These are phyloP conservation scores for Strix aluco DNA, from an alignment of 2,113 vertebrate genomes.

Conservation along the genomic window DNA sequence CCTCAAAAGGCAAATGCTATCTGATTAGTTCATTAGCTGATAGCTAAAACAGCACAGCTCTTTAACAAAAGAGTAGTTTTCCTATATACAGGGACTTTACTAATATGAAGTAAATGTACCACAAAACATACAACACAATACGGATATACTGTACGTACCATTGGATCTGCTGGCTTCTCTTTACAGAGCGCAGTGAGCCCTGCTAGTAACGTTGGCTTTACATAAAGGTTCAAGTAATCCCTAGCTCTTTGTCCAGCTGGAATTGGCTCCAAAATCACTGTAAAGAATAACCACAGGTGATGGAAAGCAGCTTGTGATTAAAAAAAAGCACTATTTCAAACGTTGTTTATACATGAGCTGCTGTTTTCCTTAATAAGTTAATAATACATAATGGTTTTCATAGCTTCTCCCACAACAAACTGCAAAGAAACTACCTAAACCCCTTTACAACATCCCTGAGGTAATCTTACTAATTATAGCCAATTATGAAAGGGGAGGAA, in stretches of 20 bases:
- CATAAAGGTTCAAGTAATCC: conserved; percentile 84
- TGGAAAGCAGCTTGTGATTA: background rate
- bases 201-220: conserved; percentile 84
- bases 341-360: background rate
- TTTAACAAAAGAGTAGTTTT: background rate
- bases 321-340: background rate
- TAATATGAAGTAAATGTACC: background rate
- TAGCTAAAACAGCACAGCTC: background rate
- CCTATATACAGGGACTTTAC: accelerated
- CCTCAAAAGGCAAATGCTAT: background rate
- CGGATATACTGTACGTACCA: conserved; percentile 73
- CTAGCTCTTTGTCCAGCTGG: conserved; percentile 76
- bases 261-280: conserved; percentile 85
- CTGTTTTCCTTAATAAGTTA: background rate
- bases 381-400: background rate
- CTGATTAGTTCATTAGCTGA: background rate
- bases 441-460: background rate
- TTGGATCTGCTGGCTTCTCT: conserved; percentile 86
- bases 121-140: background rate
- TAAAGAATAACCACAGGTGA: conserved; percentile 17
- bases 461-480: background rate
- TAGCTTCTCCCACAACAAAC: background rate
- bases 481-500: background rate
- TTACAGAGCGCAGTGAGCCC: conserved; percentile 93
- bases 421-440: background rate